phyloP scores from a whole-genome alignment of 92 coral and sea anemone genomes.

The Porites divaricata region DNA sequence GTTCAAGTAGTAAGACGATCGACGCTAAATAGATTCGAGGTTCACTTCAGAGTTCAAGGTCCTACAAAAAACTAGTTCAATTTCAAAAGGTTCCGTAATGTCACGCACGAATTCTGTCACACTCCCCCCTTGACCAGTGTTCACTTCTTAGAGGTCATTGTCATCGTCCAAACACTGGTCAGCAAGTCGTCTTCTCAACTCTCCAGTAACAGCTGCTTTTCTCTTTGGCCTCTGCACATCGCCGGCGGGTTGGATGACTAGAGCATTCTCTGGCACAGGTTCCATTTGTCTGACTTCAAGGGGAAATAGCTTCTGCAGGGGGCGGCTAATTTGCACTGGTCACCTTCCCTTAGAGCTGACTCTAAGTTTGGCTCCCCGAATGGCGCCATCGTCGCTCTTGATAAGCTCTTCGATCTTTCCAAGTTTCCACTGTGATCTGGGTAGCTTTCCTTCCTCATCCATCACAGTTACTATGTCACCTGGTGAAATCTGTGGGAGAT shows the following conservation, averaged over 20 bases:
- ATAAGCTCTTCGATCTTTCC: constrained; percentile 33
- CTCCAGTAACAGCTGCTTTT: not conserved
- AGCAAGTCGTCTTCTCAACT: not conserved
- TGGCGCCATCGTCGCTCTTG: constrained; percentile 16
- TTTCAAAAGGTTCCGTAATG: too few relatives aligned
- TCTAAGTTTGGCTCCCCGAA: not conserved
- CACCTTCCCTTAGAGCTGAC: not conserved
- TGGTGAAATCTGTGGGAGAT: not conserved
- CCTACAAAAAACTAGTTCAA: too few relatives aligned
- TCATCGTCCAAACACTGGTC: not conserved
- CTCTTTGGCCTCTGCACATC: not conserved
- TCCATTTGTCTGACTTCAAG: constrained; percentile 2
- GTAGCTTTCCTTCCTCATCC: constrained; percentile 4
- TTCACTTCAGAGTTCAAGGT: too few relatives aligned
- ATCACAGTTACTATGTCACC: constrained; percentile 26
- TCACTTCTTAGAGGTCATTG: not conserved
- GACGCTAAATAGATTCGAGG: too few relatives aligned
- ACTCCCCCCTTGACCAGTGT: constrained; percentile 20
- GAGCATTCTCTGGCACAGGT: not conserved
- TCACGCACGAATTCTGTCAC: too few relatives aligned
- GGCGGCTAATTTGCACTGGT: not conserved
- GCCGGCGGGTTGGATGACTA: not conserved
- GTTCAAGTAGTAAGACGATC: too few relatives aligned
- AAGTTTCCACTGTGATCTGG: constrained; percentile 22
- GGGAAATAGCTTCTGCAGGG: constrained; percentile 2